phyloP scores from a whole-genome alignment of 2,113 vertebrate genomes.

The Tonatia bakeri region DNA sequence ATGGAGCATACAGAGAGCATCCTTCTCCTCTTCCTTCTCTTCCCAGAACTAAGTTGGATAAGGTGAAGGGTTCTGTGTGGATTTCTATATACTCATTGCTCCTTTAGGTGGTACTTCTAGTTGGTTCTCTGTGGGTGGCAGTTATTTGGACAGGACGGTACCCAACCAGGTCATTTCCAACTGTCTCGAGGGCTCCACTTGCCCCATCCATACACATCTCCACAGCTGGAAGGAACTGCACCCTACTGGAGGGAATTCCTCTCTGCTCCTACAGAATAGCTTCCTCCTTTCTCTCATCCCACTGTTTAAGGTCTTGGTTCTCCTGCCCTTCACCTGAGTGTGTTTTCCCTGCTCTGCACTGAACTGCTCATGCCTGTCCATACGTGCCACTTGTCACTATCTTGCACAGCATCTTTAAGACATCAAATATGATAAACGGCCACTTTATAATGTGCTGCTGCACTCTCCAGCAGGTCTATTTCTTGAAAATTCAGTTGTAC shows the following conservation, averaged over 20 bases:
- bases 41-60: neutral
- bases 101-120: neutral
- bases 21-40: neutral
- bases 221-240: neutral
- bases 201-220: neutral
- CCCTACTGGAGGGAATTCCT: too few species aligned
- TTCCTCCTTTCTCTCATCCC: neutral
- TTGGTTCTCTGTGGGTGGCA: neutral
- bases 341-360: neutral
- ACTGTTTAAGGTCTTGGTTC: neutral
- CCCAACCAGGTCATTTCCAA: neutral
- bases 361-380: neutral
- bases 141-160: neutral
- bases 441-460: neutral
- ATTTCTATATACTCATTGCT: neutral
- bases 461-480: neutral
- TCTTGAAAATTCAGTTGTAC: neutral
- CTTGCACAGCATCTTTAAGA: neutral
- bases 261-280: neutral
- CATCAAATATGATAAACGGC: neutral
- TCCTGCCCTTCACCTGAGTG: neutral
- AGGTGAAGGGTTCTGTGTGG: neutral
- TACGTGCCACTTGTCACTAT: accelerated
- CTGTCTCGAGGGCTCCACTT: neutral
- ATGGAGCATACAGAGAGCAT: neutral